A percentile compares a stretch with the other conserved stretches of the same genome.
phyloP scores from a whole-genome alignment of 2,797 vertebrate species.

The Onychomys leucogaster region DNA sequence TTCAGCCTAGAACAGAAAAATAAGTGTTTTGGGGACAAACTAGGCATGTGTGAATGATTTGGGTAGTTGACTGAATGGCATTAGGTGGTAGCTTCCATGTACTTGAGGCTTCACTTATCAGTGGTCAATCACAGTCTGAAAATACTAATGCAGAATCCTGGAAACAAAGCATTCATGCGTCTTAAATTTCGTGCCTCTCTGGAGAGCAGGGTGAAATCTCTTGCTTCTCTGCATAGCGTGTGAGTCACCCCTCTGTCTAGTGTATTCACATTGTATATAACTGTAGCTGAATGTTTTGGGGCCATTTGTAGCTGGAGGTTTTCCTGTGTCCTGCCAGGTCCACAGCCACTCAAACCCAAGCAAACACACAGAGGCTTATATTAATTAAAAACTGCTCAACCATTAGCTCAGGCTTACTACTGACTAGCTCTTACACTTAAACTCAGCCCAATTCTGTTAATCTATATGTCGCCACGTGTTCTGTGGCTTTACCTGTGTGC shows the following conservation, averaged over 20 bases:
- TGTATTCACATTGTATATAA: background rate
- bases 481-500: no score
- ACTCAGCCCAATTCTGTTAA: no score
- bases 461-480: no score
- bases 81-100: background rate
- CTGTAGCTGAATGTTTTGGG: no score
- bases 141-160: background rate
- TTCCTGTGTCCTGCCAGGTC: no score
- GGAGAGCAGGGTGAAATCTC: background rate
- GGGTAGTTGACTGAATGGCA: background rate
- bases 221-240: accelerated
- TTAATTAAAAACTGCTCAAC: no score
- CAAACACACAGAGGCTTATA: no score
- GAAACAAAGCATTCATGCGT: background rate
- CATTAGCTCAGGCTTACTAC: no score
- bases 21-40: background rate
- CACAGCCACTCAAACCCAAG: no score
- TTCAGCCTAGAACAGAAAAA: background rate
- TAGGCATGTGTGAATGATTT: no score
- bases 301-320: no score
- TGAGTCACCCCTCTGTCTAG: background rate
- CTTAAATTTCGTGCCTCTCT: background rate
- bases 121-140: background rate
- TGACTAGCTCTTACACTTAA: no score
- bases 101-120: background rate